phyloP scores from a whole-genome alignment of 1,140 invertebrate genomes.

The Drosophila pseudoobscura region DNA sequence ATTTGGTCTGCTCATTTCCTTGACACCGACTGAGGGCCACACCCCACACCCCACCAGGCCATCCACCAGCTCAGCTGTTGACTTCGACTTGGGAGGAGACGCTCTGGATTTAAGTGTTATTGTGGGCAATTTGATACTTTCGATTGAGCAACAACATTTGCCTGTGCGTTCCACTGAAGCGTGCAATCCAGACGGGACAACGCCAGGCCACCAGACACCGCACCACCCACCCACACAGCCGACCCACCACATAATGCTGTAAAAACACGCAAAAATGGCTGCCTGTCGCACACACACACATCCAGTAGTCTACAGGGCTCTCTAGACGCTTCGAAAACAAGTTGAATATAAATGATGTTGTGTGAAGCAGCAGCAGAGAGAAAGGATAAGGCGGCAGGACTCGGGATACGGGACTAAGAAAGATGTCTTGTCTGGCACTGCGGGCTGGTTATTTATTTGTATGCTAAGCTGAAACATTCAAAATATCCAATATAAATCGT shows the following conservation, averaged over 20 bases:
- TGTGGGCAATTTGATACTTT: conserved; percentile 83
- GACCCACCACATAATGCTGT: conserved; percentile 46
- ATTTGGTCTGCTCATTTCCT: conserved; percentile 67
- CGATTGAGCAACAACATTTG: conserved; percentile 83
- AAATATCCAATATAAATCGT: conserved; percentile 74
- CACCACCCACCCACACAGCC: background rate
- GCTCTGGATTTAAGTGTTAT: conserved; percentile 80
- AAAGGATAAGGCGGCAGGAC: conserved; percentile 27
- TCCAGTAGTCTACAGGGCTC: conserved; percentile 1
- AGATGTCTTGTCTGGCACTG: conserved; percentile 52
- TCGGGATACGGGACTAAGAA: conserved; percentile 37
- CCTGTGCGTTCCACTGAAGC: conserved; percentile 78
- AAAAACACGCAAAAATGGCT: conserved; percentile 73
- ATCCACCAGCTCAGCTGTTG: conserved; percentile 28
- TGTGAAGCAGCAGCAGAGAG: conserved; percentile 56
- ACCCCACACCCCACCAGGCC: conserved; percentile 16
- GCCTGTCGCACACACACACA: conserved; percentile 52
- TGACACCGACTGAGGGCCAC: conserved; percentile 1
- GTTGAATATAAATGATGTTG: conserved; percentile 82
- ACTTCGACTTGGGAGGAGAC: conserved; percentile 63
- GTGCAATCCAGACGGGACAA: conserved; percentile 55
- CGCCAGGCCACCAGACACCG: conserved; percentile 10
- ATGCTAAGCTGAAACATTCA: conserved; percentile 67
- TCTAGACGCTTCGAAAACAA: conserved; percentile 72
- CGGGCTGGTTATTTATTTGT: conserved; percentile 67